A percentile compares a stretch with the other conserved stretches of the same genome.
These are phyloP conservation scores for Cladopsammia gracilis DNA, from an alignment of 64 coral and sea anemone species.

Conservation along the genomic window DNA sequence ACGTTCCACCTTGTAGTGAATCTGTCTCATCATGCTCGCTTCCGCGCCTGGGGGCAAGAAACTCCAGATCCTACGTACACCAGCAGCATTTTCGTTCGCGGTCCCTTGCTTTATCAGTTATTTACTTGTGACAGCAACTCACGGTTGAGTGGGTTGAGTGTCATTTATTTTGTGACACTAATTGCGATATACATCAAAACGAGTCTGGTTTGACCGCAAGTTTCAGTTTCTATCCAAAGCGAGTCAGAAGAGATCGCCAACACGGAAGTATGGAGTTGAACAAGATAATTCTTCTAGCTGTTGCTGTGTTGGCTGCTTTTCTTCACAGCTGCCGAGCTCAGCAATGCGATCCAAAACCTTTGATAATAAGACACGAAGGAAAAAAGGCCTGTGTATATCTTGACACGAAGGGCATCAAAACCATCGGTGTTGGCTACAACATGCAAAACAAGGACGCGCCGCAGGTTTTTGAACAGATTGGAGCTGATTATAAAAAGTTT, in stretches of 20 bases:
- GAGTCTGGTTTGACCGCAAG: too few relatives aligned
- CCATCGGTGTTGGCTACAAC: constrained; percentile 87
- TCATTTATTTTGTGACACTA: too few relatives aligned
- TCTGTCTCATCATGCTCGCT: too few relatives aligned
- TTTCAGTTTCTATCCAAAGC: constrained; percentile 1
- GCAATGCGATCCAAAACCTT: constrained; percentile 71
- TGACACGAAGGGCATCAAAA: constrained; percentile 75
- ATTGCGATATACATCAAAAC: too few relatives aligned
- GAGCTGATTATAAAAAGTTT: constrained; percentile 85
- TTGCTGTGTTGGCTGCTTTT: neutral
- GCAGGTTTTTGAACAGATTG: constrained; percentile 62
- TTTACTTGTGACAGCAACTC: too few relatives aligned
- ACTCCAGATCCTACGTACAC: too few relatives aligned
- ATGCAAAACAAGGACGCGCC: constrained; percentile 76
- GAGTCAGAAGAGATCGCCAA: neutral
- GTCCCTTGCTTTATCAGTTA: too few relatives aligned
- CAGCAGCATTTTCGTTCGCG: too few relatives aligned
- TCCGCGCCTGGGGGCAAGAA: too few relatives aligned
- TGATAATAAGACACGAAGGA: constrained; percentile 73
- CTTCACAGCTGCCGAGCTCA: neutral
- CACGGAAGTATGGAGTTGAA: constrained; percentile 16
- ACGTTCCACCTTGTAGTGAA: too few relatives aligned
- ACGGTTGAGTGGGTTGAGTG: too few relatives aligned
- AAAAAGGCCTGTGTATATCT: constrained; percentile 77
- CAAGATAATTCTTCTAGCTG: neutral